Base-by-base conservation (phyloP, 2,113 vertebrate species). In the Murina feae region DNA sequence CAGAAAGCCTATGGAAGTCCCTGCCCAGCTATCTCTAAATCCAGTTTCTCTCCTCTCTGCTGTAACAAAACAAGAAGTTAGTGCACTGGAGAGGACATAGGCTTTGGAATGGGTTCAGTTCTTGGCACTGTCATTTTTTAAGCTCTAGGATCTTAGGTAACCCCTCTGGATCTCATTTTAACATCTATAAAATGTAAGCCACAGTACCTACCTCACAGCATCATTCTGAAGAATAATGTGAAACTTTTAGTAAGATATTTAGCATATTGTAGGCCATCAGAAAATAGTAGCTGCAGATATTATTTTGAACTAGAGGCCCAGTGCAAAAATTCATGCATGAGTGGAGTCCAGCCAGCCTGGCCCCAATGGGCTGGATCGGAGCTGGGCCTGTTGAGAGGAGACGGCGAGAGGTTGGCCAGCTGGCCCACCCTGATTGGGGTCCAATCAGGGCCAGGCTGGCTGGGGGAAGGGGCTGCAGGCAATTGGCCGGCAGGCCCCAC, bases 101-200 rank as follows among this genome's bases (percentile, higher is more conserved):
- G 32, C 55, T 93, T 79, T 89, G 44, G 63, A 69, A 55, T 68
- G 78, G 42, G 44, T 71, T 94, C 44, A 44, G 30, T 87, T 87
- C 65, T 84, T 81, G 75, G 58, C 65, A 81, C 58, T 80, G 2
- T 49, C 30, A n/a, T 69, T 30, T 69, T 69, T 89, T 93, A 84
- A 87, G 49, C 60, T 65, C 5, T 93, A 71, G 37, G 37, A 74
- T 44, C 42, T 93, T 58, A 8, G n/a, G 39, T 83, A 93, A 75
- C 66, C 63, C 71, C 76, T 89, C 37, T 87, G 30, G 66, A 63
- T 95, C 65, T 92, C 47, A 75, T 91, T 78, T 95, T 72, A 66
- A 84, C 21, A 6, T 85, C 55, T 88, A 0, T 95, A 80, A 95
- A 89, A 82, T 75, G 17, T 91, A 39, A 6, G 76, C 51, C 80